These are phyloP conservation scores for Eulemur albifrons DNA, from an alignment of 2,797 vertebrate species.

Conservation along the genomic window DNA sequence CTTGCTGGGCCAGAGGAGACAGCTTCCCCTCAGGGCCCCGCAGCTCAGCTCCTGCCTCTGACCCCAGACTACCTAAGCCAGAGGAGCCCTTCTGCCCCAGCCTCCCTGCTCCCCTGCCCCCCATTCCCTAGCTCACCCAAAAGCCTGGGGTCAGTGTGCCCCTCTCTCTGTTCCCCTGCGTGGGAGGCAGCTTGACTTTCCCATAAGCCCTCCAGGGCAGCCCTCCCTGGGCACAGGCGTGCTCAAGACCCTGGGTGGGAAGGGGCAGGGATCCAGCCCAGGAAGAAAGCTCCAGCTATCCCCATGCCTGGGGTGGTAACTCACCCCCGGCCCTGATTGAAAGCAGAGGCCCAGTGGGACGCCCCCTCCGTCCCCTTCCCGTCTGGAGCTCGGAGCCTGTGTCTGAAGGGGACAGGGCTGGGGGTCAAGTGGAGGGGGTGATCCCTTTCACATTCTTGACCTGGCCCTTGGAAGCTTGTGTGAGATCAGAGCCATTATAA, in stretches of 20 bases:
- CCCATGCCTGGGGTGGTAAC: neutral
- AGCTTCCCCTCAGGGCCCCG: neutral
- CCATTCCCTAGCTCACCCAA: neutral
- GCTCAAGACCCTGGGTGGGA: neutral
- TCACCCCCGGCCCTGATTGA: accelerated
- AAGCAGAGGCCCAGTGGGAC: neutral
- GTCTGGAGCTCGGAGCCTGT: neutral
- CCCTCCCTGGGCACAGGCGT: neutral
- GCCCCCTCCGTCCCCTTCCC: neutral
- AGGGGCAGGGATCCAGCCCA: no score
- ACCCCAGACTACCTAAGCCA: neutral
- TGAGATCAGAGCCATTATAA: neutral
- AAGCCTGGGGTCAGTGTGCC: neutral
- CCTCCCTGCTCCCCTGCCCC: no score
- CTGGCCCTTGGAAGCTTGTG: neutral
- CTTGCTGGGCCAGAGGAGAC: neutral
- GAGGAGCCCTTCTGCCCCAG: neutral
- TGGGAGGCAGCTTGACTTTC: neutral
- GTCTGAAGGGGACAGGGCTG: neutral
- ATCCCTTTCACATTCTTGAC: constrained; percentile 1
- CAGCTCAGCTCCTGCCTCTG: neutral
- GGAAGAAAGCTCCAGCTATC: neutral
- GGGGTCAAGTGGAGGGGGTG: accelerated
- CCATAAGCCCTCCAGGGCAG: neutral
- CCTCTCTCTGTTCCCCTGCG: neutral